Conservation (phyloP, 2,888 invertebrate genomes). For the Iselma pallidipennis region DNA sequence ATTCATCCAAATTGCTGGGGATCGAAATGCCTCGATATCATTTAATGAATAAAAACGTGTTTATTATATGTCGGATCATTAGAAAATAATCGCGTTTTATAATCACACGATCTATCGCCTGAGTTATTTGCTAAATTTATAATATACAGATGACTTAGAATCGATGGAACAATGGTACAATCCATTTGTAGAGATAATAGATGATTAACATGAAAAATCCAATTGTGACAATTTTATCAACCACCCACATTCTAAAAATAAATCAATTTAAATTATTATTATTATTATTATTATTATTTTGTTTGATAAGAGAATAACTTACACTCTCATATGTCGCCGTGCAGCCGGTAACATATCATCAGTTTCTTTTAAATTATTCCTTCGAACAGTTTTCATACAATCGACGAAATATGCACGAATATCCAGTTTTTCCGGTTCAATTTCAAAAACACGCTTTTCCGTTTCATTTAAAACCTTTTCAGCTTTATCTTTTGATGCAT, state of each 20-base stretch:
- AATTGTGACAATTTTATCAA: conserved; percentile 74
- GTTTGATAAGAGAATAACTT: conserved; percentile 49
- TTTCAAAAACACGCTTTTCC: conserved; percentile 69
- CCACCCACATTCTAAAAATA: conserved; percentile 79
- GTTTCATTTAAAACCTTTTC: conserved; percentile 64
- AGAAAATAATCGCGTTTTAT: too few species aligned
- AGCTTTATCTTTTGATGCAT: conserved; percentile 62
- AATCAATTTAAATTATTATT: conserved; percentile 7
- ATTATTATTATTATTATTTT: too few species aligned
- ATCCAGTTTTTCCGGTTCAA: conserved; percentile 73
- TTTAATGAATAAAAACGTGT: too few species aligned
- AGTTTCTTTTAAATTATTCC: conserved; percentile 79
- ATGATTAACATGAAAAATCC: conserved; percentile 68
- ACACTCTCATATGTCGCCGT: conserved; percentile 78
- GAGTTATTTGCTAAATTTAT: neutral
- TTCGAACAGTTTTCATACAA: conserved; percentile 77
- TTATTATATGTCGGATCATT: too few species aligned
- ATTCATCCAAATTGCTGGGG: too few species aligned
- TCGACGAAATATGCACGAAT: conserved; percentile 78
- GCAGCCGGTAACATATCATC: conserved; percentile 81
- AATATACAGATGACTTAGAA: neutral
- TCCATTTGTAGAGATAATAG: conserved; percentile 56
- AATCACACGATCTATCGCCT: neutral
- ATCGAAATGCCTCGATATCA: too few species aligned
- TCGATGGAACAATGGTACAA: too few species aligned